These are phyloP conservation scores for Calliopum simillimum DNA, from an alignment of 2,888 invertebrate genomes.

Conservation along the genomic window DNA sequence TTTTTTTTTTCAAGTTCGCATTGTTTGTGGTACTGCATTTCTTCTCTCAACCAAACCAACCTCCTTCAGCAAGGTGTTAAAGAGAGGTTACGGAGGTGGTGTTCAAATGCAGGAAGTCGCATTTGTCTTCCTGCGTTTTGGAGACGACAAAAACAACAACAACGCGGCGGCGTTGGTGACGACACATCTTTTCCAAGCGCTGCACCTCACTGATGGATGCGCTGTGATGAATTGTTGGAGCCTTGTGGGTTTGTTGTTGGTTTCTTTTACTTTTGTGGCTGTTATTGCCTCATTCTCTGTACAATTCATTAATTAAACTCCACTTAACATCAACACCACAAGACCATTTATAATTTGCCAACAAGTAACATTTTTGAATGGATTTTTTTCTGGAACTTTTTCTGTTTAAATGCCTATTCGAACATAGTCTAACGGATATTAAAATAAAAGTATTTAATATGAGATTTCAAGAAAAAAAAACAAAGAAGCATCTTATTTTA, in stretches of 20 bases:
- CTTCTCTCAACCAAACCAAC: not conserved
- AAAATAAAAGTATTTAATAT: too few relatives aligned
- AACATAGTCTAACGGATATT: not conserved
- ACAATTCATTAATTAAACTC: conserved; percentile 65
- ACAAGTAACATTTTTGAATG: conserved; percentile 1
- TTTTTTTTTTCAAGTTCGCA: conserved; percentile 24
- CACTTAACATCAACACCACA: conserved; percentile 66
- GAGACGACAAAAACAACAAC: conserved; percentile 1
- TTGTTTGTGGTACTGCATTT: conserved; percentile 1
- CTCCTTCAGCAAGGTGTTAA: not conserved
- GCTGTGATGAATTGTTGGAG: conserved; percentile 49
- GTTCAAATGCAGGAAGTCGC: conserved; percentile 28
- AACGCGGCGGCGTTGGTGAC: conserved; percentile 19
- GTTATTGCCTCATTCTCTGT: conserved; percentile 37
- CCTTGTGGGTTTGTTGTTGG: conserved; percentile 43
- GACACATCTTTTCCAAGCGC: conserved; percentile 4
- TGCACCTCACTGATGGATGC: conserved; percentile 13
- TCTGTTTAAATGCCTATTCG: not conserved
- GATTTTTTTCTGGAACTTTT: not conserved
- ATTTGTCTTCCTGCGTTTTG: conserved; percentile 9
- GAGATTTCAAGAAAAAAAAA: too few relatives aligned
- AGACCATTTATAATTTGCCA: conserved; percentile 57
- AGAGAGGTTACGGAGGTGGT: conserved; percentile 2
- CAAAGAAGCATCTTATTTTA: too few relatives aligned
- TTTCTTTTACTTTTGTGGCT: conserved; percentile 33